phyloP scores from a whole-genome alignment of 2,113 vertebrate genomes.

The Labrus mixtus region DNA sequence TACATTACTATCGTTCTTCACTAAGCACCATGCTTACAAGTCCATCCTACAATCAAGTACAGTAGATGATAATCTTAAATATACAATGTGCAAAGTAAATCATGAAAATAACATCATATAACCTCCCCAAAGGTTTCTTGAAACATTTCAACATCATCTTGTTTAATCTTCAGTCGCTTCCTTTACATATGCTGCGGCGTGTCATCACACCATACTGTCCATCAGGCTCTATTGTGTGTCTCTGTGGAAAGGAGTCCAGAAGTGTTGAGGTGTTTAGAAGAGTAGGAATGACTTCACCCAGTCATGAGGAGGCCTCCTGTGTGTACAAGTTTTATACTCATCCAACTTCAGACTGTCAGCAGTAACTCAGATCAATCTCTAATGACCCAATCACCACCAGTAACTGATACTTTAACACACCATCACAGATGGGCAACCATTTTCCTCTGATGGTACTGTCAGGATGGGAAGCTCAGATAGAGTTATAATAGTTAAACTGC shows the following conservation, averaged over 20 bases:
- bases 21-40: conserved; percentile 43
- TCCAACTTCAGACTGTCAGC: conserved; percentile 29
- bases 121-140: conserved; percentile 13
- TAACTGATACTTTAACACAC: conserved; percentile 6
- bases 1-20: conserved; percentile 56
- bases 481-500: not conserved
- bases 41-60: conserved; percentile 51
- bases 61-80: conserved; percentile 56
- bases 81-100: conserved; percentile 58
- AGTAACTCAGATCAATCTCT: conserved; percentile 15
- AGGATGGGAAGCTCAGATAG: not conserved
- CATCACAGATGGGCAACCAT: conserved; percentile 1
- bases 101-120: conserved; percentile 28
- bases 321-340: conserved; percentile 21
- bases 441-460: not conserved
- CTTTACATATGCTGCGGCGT: conserved; percentile 1
- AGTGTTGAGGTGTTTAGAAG: conserved; percentile 48
- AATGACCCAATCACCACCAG: conserved; percentile 26
- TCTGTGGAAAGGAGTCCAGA: conserved; percentile 51
- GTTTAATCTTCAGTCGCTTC: conserved; percentile 14
- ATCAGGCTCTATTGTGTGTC: conserved; percentile 41
- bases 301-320: conserved; percentile 39
- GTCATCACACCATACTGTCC: conserved; percentile 17
- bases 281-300: conserved; percentile 22
- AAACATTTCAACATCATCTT: conserved; percentile 22